Percentiles rank a stretch among this genome's conserved stretches.
Evolutionary conservation across 2,888 invertebrate genomes (phyloP).

Genomic region (Ernsta delagoae): DNA sequence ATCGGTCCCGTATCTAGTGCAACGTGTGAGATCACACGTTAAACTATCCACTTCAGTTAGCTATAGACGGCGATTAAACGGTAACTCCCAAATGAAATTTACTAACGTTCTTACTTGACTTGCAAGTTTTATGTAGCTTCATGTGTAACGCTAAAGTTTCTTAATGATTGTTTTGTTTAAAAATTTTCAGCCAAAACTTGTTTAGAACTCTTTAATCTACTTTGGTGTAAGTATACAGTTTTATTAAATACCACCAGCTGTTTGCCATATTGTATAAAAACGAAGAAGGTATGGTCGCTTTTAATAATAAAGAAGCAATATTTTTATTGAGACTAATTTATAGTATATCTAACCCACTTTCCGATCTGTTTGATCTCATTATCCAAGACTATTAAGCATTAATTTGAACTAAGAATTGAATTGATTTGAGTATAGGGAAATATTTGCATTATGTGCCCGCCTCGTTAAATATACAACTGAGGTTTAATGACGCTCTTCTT

Average conservation of each 20-base stretch:
- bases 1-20: slow-evolving; percentile 51
- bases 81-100: neutral
- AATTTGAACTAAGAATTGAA: too few species aligned
- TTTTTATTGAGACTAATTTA: neutral
- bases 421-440: slow-evolving; percentile 16
- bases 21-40: slow-evolving; percentile 31
- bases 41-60: slow-evolving; percentile 4
- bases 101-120: neutral
- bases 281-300: too few species aligned
- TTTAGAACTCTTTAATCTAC: too few species aligned
- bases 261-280: too few species aligned
- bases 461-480: neutral
- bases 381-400: slow-evolving; percentile 21
- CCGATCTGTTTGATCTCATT: slow-evolving; percentile 23
- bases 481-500: too few species aligned
- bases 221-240: too few species aligned
- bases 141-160: neutral
- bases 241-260: too few species aligned
- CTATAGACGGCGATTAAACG: slow-evolving; percentile 4
- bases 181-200: too few species aligned
- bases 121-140: neutral
- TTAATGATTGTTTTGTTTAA: too few species aligned
- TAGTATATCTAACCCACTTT: neutral
- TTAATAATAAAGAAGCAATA: neutral
- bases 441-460: slow-evolving; percentile 23